Percentiles rank a stretch among this genome's conserved stretches.
Conservation (phyloP, 2,113 vertebrate species). For the Spea multiplicata region DNA sequence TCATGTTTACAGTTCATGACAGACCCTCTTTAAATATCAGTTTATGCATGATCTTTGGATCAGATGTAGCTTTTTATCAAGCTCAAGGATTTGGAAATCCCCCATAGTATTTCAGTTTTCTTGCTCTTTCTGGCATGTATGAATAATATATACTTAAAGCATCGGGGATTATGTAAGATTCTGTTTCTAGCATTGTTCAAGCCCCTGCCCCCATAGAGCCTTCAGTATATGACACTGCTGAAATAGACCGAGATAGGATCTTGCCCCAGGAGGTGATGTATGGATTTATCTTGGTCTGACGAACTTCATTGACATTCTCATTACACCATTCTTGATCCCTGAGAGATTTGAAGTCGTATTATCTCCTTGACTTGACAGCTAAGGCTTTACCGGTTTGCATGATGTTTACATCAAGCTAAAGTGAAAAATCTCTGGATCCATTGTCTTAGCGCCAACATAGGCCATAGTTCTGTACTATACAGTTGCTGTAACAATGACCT, state of each 20-base stretch:
- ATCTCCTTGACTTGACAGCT: background rate
- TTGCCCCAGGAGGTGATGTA: background rate
- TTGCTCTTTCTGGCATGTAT: no score
- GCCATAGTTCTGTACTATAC: no score
- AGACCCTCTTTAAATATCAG: no score
- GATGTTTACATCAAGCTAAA: background rate
- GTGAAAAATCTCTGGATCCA: no score
- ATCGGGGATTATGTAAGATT: background rate
- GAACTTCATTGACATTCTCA: background rate
- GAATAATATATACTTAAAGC: no score
- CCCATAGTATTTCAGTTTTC: no score
- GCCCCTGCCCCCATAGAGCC: conserved; percentile 15
- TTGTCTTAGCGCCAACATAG: no score
- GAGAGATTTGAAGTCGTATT: background rate
- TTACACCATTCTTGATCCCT: background rate
- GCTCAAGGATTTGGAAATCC: no score
- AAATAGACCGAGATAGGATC: background rate
- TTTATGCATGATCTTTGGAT: no score
- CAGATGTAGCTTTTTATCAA: no score
- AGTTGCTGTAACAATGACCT: no score
- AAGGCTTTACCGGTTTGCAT: background rate
- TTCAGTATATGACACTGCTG: background rate
- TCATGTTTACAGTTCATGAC: no score
- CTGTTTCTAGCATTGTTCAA: background rate
- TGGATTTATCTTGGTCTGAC: background rate